These are phyloP conservation scores for Prionace glauca DNA, from an alignment of 2,797 vertebrate species.

Conservation along the genomic window DNA sequence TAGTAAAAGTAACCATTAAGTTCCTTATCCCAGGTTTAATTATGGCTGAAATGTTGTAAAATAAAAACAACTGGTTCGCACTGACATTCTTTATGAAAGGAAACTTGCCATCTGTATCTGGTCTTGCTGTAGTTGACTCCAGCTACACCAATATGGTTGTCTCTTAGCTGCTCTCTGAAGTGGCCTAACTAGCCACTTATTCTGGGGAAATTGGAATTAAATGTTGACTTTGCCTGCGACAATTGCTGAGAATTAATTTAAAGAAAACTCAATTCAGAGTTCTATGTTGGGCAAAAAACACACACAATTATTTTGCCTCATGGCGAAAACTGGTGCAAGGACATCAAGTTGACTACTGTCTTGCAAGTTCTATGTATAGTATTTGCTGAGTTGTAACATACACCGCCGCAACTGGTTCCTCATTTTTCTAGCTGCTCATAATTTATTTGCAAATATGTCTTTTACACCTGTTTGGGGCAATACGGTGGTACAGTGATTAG, in stretches of 20 bases:
- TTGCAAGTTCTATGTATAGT: not conserved
- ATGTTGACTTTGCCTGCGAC: not conserved
- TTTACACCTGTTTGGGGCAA: not conserved
- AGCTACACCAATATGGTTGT: not conserved
- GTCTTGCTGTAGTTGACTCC: not conserved
- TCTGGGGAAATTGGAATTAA: not conserved
- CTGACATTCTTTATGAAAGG: not conserved
- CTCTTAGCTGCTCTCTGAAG: not conserved
- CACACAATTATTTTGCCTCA: not conserved
- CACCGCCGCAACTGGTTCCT: not conserved
- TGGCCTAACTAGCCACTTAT: not conserved
- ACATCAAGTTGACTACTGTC: not conserved
- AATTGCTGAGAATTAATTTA: not conserved
- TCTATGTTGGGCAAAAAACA: not conserved
- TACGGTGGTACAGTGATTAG: too few species aligned
- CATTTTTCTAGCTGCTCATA: not conserved
- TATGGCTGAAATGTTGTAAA: not conserved
- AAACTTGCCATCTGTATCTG: not conserved
- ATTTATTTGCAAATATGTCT: not conserved
- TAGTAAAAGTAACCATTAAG: not conserved
- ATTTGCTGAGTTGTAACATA: constrained; percentile 2
- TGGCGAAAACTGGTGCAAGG: not conserved
- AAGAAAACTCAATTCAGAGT: not conserved
- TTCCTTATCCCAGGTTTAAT: not conserved
- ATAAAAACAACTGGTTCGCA: not conserved